Percentiles rank a stretch among this genome's conserved stretches.
phyloP scores from a whole-genome alignment of 1,140 invertebrate genomes.

The Hyposmocoma kahamanoa region DNA sequence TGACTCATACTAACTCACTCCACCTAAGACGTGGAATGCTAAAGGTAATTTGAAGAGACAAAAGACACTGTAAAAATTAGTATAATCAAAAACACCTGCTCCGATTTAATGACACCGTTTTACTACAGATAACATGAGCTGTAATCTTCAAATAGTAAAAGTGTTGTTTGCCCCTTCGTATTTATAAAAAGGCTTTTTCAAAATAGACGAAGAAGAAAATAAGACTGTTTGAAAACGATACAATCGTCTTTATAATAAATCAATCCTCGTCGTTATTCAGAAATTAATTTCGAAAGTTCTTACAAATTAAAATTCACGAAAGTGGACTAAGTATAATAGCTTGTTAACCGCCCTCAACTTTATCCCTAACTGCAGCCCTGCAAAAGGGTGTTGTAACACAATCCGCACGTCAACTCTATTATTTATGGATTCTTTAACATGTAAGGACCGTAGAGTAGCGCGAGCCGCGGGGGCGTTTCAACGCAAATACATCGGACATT shows the following conservation, averaged over 20 bases:
- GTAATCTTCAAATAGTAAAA: no score
- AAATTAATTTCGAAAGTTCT: neutral
- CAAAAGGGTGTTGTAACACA: conserved; percentile 34
- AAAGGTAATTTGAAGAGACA: no score
- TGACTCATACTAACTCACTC: neutral
- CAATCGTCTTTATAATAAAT: neutral
- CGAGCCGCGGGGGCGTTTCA: conserved; percentile 22
- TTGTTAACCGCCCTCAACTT: no score
- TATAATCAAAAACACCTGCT: no score
- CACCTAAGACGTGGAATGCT: neutral
- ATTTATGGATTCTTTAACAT: conserved; percentile 74
- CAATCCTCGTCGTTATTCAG: neutral
- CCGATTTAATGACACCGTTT: no score
- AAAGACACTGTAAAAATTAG: no score
- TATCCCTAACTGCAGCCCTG: neutral
- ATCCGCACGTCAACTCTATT: conserved; percentile 70
- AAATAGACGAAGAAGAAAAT: neutral
- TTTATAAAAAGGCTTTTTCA: neutral
- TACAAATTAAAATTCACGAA: neutral
- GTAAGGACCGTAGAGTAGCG: conserved; percentile 50
- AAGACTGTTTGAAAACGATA: neutral
- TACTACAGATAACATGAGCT: no score
- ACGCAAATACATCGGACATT: conserved; percentile 51
- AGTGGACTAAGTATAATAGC: no score
- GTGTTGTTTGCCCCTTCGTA: no score